Percentiles rank a stretch among this genome's conserved stretches.
Evolutionary conservation across 2,113 vertebrate genomes (phyloP).

Genomic region (Triplophysa siluroides): DNA sequence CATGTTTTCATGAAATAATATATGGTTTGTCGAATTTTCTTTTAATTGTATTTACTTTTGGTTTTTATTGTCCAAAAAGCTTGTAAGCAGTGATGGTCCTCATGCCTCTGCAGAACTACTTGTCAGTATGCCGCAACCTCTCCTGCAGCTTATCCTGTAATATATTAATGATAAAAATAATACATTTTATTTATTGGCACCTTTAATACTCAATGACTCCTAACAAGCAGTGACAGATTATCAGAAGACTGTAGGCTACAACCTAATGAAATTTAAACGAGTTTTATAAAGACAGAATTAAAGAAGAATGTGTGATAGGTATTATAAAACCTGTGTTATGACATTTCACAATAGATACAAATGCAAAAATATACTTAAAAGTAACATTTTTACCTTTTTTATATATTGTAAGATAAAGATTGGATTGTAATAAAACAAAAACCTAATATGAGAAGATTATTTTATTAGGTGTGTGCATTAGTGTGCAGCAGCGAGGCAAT

Average conservation of each 20-base stretch:
- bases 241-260: not conserved
- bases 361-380: not conserved
- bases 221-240: not conserved
- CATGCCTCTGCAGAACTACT: too few relatives aligned
- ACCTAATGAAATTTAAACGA: not conserved
- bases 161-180: too few relatives aligned
- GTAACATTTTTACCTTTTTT: not conserved
- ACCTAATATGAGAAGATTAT: not conserved
- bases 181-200: too few relatives aligned
- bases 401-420: too few relatives aligned
- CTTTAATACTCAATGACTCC: too few relatives aligned
- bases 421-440: not conserved
- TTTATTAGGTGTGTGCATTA: not conserved
- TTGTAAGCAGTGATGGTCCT: not conserved
- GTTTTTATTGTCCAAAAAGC: not conserved
- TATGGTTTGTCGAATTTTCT: not conserved
- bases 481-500: not conserved
- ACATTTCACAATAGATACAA: too few relatives aligned
- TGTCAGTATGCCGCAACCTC: too few relatives aligned
- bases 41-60: not conserved
- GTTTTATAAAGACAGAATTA: conserved; percentile 7
- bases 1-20: conserved; percentile 5
- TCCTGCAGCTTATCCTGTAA: too few relatives aligned
- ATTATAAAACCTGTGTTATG: not conserved
- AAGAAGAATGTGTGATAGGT: not conserved